phyloP scores from a whole-genome alignment of 2,888 invertebrate genomes.

The Lordiphosa andalusiaca region DNA sequence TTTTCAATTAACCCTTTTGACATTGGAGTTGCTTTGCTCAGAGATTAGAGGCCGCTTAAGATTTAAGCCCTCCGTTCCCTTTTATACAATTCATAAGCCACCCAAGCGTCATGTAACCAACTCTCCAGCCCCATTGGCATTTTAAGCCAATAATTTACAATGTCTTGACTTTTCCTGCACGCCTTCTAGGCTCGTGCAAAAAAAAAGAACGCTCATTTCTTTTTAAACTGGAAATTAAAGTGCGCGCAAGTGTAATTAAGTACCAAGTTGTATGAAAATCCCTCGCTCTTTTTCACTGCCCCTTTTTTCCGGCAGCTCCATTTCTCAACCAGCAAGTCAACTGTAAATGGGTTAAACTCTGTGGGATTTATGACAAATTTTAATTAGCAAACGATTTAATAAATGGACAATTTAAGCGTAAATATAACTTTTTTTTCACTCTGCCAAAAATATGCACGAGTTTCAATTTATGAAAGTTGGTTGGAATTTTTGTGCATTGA shows the following conservation, averaged over 20 bases:
- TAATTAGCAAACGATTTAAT: conserved; percentile 48
- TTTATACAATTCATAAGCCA: conserved; percentile 64
- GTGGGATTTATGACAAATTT: conserved; percentile 69
- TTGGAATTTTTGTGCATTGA: too few species aligned
- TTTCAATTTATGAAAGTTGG: background rate
- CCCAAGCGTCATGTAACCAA: conserved; percentile 51
- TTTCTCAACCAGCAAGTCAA: conserved; percentile 57
- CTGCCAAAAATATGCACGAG: background rate
- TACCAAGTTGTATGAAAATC: conserved; percentile 59
- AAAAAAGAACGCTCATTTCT: conserved; percentile 40
- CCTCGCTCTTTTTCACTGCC: conserved; percentile 22
- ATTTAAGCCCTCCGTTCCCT: conserved; percentile 32
- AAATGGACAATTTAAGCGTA: conserved; percentile 14
- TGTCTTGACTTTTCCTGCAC: conserved; percentile 65
- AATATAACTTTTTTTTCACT: conserved; percentile 11
- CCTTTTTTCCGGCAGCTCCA: conserved; percentile 33
- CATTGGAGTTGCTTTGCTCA: conserved; percentile 52
- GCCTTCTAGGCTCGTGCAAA: background rate
- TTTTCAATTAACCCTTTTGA: conserved; percentile 64
- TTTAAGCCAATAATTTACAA: conserved; percentile 74
- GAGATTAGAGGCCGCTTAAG: conserved; percentile 57
- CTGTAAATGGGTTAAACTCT: conserved; percentile 67
- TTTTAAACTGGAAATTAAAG: conserved; percentile 62
- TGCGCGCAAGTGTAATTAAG: conserved; percentile 75
- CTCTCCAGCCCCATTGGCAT: conserved; percentile 22